Evolutionary conservation across 2,113 vertebrate genomes (phyloP).

Genomic region (Cynoglossus semilaevis): DNA sequence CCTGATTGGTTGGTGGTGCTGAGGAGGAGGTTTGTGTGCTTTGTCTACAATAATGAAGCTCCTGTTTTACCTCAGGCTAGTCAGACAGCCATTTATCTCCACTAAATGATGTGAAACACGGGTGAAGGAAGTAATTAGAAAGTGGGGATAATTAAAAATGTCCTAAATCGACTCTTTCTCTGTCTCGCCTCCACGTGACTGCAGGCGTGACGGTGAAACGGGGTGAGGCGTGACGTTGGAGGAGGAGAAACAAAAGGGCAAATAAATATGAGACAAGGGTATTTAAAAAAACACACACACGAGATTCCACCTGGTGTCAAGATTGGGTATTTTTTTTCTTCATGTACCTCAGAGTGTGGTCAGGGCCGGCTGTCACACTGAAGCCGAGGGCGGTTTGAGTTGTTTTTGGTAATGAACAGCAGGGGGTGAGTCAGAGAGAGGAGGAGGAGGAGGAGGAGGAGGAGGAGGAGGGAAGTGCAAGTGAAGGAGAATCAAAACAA

Average conservation of each 20-base stretch:
- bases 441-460: constrained; percentile 22
- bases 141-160: constrained; percentile 70
- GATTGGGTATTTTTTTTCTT: constrained; percentile 14
- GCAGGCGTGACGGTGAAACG: constrained; percentile 47
- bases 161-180: constrained; percentile 59
- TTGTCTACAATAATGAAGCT: constrained; percentile 72
- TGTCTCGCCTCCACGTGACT: constrained; percentile 33
- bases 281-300: not conserved
- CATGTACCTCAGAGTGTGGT: constrained; percentile 34
- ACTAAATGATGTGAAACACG: constrained; percentile 71
- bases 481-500: constrained; percentile 19
- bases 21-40: constrained; percentile 47
- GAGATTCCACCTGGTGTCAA: constrained; percentile 10
- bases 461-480: constrained; percentile 16
- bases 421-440: constrained; percentile 24
- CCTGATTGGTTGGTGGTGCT: constrained; percentile 44
- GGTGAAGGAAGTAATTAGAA: constrained; percentile 69
- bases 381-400: constrained; percentile 16
- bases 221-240: constrained; percentile 31
- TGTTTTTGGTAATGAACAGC: constrained; percentile 60
- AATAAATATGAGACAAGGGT: not conserved
- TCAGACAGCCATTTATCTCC: constrained; percentile 65
- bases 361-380: constrained; percentile 22
- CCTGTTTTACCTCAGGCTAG: constrained; percentile 49
- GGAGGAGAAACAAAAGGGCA: not conserved